Evolutionary conservation across 2,113 vertebrate genomes (phyloP), one percentile per base, ranked within the genome.

Genomic region (Falco punctatus): DNA sequence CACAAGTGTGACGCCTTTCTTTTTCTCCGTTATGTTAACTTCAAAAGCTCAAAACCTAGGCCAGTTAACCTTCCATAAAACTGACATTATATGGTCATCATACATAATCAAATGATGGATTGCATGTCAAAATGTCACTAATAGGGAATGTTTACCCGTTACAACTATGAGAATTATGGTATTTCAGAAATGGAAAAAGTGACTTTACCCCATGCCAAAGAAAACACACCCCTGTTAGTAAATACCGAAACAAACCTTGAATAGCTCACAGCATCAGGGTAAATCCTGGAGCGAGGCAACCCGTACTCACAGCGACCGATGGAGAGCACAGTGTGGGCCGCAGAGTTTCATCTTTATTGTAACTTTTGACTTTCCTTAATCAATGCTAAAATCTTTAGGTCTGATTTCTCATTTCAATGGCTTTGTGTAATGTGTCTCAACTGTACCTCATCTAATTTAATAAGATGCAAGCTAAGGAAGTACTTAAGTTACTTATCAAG

Each of bases 401-500:
- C 97, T 59, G 96, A 98, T 97, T 97, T 98, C 97, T 98, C 96
- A 96, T 98, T 97, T 97, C 86, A 79, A 32, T 96, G 97, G 94
- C 97, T 97, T 94, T 98, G 94, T 97, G 83, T 97, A 97, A 97
- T 96, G 95, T 90, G 90, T 94, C 96, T 98, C 94, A 84, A 82
- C 95, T 8, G 11, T 96, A 96, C 97, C 97, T 97, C 95, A 95
- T 96, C 96, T 98, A 98, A 98, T 98, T 98, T 98, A 98, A 98
- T 98, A 98, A 98, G 96, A 98, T 97, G 96, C 97, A 97, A 98
- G 97, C 97, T 97, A 97, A 98, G 98, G 98, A 98, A 98, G 97
- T 98, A 98, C 98, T 98, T 98, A 97, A 97, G 97, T 98, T 98
- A 98, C 98, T 98, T 98, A 98, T 98, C 98, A 98, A 97, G 96